Conservation (phyloP, 2,888 invertebrate genomes). For the Eulithis testata region DNA sequence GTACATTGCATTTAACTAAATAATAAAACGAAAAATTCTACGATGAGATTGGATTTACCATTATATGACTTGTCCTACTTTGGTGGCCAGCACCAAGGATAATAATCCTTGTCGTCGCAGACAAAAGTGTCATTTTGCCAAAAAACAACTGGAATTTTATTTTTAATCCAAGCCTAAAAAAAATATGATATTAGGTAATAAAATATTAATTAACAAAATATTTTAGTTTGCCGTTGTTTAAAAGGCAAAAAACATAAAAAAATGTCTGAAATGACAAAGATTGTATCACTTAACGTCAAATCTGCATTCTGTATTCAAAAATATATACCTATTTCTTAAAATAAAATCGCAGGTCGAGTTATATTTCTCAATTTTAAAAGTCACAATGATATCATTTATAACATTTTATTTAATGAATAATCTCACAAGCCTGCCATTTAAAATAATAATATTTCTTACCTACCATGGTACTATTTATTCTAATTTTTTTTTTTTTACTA, state of each 20-base stretch:
- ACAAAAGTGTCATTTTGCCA: slow-evolving; percentile 3
- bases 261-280: background rate
- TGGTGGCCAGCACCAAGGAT: slow-evolving; percentile 57
- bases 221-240: background rate
- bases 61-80: slow-evolving; percentile 43
- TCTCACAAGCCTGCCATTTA: slow-evolving; percentile 22
- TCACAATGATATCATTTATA: background rate
- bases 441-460: slow-evolving; percentile 24
- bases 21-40: slow-evolving; percentile 27
- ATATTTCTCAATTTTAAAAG: background rate
- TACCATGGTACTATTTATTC: slow-evolving; percentile 18
- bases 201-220: too few species aligned
- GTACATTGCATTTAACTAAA: slow-evolving; percentile 29
- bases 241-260: background rate
- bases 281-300: background rate
- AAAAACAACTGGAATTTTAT: background rate
- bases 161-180: too few species aligned
- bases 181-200: too few species aligned
- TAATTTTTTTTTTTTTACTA: too few species aligned
- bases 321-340: slow-evolving; percentile 10
- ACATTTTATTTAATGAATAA: slow-evolving; percentile 10
- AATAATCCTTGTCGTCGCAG: background rate
- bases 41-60: slow-evolving; percentile 35
- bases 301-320: slow-evolving; percentile 2
- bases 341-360: slow-evolving; percentile 12